Base-by-base conservation (phyloP, 2,888 invertebrate species). In the Xestia rhomboidea region DNA sequence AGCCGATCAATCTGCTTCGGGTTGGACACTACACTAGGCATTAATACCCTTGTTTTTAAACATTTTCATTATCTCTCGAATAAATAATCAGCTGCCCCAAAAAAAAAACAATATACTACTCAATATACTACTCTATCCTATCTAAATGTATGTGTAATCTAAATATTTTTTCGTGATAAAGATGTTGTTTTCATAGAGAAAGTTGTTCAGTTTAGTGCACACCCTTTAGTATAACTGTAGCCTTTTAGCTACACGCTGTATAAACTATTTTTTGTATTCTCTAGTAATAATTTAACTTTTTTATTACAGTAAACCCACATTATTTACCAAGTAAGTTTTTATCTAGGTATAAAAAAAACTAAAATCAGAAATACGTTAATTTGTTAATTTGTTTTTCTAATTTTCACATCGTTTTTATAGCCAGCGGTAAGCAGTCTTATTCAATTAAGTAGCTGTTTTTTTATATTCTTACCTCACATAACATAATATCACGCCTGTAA, bases 301-400 rank as follows among this genome's bases (percentile, higher is more conserved):
- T 64, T 54, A 1, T 83, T 82, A 34, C 74, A 82, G 82, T 82
- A 34, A 38, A 49, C 24, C 60, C 71, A n/a, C 18, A 11, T 30
- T 82, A 63, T 62, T 7, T 27, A 34, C 68, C 54, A 6, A 78
- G 82, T 82, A 78, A 83, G 82, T 67, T 30, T 73, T 30, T 5
- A n/a, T 41, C 0, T 38, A 30, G 8, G 27, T 18, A 57, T 27
- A 15, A 60, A 30, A 60, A 21, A 11, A 7, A 21, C 2, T 24
- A n/a, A 51, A 30, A 34, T 21, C 7, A 15, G 1, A 4, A 30
- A 34, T 6, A 0, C n/a, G n/a, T n/a, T 1, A 0, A 4, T 30
- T 0, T 41, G 21, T 11, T 13, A 41, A 0, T 10, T 24, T 11
- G 4, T 41, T 68, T 68, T n/a, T 11, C 1, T 30, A 51, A 38